Evolutionary conservation across 2,113 vertebrate species (phyloP).

Genomic region (Melozone crissalis): DNA sequence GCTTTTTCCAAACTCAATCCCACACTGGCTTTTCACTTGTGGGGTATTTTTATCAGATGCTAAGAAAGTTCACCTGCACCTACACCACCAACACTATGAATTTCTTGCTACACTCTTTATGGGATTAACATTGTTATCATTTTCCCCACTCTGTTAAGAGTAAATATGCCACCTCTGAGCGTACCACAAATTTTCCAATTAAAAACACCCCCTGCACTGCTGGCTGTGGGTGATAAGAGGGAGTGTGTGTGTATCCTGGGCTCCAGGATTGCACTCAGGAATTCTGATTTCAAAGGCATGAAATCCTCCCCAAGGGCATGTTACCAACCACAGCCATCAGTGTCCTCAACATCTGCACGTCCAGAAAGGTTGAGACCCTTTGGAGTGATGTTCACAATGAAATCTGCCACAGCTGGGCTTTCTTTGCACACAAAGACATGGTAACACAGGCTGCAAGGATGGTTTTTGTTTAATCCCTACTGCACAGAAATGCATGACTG

Average conservation of each 20-base stretch:
- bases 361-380: neutral
- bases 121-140: neutral
- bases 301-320: neutral
- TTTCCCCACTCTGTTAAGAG: neutral
- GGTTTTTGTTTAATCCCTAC: neutral
- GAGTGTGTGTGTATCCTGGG: neutral
- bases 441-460: neutral
- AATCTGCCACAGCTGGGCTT: neutral
- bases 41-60: neutral
- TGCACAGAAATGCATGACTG: neutral
- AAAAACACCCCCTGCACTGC: accelerated
- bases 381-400: neutral
- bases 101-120: neutral
- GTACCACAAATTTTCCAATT: neutral
- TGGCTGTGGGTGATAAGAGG: neutral
- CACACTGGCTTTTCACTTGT: neutral
- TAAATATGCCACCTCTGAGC: neutral
- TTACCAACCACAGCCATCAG: neutral
- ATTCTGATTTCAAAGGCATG: neutral
- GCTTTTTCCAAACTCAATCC: neutral
- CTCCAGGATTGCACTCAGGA: neutral
- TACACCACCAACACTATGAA: accelerated
- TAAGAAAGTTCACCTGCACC: neutral
- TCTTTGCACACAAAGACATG: neutral
- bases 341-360: neutral